A percentile compares a stretch with the other conserved stretches of the same genome.
These are phyloP conservation scores for Zalophus californianus DNA, from an alignment of 2,797 vertebrate species.

Conservation along the genomic window DNA sequence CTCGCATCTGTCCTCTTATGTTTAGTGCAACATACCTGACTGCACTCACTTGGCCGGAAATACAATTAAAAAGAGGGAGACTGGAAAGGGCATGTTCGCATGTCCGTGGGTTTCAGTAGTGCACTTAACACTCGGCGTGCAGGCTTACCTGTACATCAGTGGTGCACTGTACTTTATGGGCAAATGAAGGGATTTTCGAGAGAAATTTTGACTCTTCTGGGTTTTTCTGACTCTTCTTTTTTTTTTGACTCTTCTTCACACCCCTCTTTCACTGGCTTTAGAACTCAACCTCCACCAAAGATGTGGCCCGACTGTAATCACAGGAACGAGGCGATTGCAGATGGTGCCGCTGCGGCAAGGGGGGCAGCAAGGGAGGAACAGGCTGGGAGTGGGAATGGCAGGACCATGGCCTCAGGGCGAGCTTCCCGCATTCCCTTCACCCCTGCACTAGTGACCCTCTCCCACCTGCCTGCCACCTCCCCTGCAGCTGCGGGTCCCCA, in stretches of 20 bases:
- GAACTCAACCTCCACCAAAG: not conserved
- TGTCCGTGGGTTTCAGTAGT: not conserved
- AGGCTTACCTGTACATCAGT: accelerated
- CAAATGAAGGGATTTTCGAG: not conserved
- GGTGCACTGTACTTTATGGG: not conserved
- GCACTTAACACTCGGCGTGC: not conserved
- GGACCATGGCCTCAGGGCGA: not conserved
- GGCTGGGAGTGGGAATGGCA: not conserved
- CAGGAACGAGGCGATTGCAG: not conserved
- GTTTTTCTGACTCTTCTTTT: not conserved
- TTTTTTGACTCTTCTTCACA: not conserved
- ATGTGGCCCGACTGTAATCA: not conserved
- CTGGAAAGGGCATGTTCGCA: not conserved
- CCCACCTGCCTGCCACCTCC: not conserved
- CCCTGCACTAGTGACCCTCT: not conserved
- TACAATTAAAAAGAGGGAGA: not conserved
- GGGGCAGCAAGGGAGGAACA: too few species aligned
- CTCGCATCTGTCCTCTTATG: not conserved
- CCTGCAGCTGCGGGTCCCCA: not conserved
- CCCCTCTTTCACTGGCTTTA: not conserved
- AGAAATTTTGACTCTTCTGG: not conserved
- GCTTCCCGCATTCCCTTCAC: not conserved
- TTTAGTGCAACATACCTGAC: not conserved
- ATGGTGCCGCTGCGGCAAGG: accelerated
- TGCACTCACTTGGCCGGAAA: not conserved